Conservation (phyloP, 37 sponge, comb jelly and placozoan species). For the Amphimedon queenslandica region DNA sequence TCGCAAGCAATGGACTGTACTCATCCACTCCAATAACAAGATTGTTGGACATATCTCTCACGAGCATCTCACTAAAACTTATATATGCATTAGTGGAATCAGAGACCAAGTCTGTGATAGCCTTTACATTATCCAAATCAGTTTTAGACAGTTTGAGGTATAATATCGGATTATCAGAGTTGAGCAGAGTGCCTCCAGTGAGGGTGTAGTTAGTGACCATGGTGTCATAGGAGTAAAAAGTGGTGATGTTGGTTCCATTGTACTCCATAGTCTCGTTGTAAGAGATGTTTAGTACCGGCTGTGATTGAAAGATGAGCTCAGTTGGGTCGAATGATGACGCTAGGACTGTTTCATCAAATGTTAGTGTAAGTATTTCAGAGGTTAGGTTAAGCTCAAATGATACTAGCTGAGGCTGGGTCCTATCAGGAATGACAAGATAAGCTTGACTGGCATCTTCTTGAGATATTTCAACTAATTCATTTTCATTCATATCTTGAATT, state of each 20-base stretch:
- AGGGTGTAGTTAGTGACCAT: slow-evolving; percentile 50
- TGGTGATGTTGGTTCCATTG: slow-evolving; percentile 2
- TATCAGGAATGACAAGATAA: slow-evolving; percentile 37
- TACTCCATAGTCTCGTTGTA: slow-evolving; percentile 6
- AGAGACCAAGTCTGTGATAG: slow-evolving; percentile 35
- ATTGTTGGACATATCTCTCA: slow-evolving; percentile 80
- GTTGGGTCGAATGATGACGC: slow-evolving; percentile 58
- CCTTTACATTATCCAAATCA: slow-evolving; percentile 80
- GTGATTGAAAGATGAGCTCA: slow-evolving; percentile 35
- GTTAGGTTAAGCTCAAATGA: slow-evolving; percentile 68
- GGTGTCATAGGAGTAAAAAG: slow-evolving; percentile 22
- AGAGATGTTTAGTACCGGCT: background rate
- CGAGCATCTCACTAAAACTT: slow-evolving; percentile 23
- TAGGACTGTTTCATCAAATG: slow-evolving; percentile 89
- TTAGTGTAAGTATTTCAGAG: slow-evolving; percentile 52
- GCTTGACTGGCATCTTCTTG: slow-evolving; percentile 24
- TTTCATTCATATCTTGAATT: slow-evolving; percentile 76
- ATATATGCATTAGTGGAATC: slow-evolving; percentile 42
- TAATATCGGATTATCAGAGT: slow-evolving; percentile 42
- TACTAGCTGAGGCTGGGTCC: slow-evolving; percentile 24
- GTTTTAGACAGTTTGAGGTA: slow-evolving; percentile 33
- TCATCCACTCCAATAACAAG: slow-evolving; percentile 23
- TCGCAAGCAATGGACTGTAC: slow-evolving; percentile 27
- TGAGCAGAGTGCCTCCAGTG: slow-evolving; percentile 33
- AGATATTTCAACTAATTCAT: slow-evolving; percentile 42